phyloP scores from a whole-genome alignment of 1,140 invertebrate genomes.

The Tetragnatha versicolor region DNA sequence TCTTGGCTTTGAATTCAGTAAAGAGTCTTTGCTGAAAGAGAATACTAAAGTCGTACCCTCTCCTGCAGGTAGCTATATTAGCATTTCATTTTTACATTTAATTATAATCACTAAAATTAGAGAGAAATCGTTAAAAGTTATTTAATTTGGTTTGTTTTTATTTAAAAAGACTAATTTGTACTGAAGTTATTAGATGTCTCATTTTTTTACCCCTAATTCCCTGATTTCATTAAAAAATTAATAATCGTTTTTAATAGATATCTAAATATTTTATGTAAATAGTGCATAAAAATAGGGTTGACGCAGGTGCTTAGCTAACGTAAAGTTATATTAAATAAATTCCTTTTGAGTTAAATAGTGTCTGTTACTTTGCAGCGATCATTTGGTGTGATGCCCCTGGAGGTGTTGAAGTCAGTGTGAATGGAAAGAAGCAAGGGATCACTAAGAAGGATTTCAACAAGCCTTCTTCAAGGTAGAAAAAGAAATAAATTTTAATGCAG shows the following conservation, averaged over 20 bases:
- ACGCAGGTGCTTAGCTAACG: too few species aligned
- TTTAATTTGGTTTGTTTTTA: too few species aligned
- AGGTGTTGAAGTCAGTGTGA: slow-evolving; percentile 75
- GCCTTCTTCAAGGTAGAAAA: slow-evolving; percentile 60
- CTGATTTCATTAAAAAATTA: too few species aligned
- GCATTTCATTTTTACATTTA: neutral
- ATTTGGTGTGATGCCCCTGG: slow-evolving; percentile 57
- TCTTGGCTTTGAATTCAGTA: slow-evolving; percentile 60
- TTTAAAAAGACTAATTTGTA: too few species aligned
- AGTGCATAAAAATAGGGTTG: too few species aligned
- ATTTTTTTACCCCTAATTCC: too few species aligned
- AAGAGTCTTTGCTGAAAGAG: neutral
- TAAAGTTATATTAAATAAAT: too few species aligned
- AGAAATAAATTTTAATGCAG: neutral
- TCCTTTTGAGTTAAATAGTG: neutral
- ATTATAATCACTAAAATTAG: neutral
- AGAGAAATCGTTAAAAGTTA: too few species aligned
- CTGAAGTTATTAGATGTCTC: too few species aligned
- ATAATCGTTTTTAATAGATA: too few species aligned
- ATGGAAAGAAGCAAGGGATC: slow-evolving; percentile 80
- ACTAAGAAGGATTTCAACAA: slow-evolving; percentile 75
- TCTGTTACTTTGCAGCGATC: slow-evolving; percentile 58
- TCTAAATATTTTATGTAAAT: too few species aligned
- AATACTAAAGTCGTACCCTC: slow-evolving; percentile 3
- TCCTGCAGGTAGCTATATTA: slow-evolving; percentile 28